These are phyloP conservation scores for Metellina segmentata DNA, from an alignment of 2,888 invertebrate species.

Conservation along the genomic window DNA sequence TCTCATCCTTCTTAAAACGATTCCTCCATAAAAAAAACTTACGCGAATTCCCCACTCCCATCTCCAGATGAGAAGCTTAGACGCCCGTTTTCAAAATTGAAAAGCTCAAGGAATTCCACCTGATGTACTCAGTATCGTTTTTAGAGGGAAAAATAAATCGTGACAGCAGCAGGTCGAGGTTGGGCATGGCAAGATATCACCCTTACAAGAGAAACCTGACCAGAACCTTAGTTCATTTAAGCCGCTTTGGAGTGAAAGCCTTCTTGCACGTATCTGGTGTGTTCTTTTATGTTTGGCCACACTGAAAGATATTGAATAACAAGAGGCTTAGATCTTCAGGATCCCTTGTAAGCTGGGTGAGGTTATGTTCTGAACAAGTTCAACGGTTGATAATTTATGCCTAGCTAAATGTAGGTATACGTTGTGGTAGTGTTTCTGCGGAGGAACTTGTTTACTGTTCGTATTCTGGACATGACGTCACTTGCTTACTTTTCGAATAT, in stretches of 20 bases:
- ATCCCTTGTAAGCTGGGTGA: too few relatives aligned
- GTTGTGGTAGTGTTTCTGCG: too few relatives aligned
- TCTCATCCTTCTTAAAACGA: background rate
- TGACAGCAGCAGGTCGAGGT: background rate
- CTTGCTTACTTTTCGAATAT: too few relatives aligned
- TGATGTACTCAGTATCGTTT: background rate
- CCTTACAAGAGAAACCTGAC: background rate
- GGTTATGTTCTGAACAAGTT: too few relatives aligned
- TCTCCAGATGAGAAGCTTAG: background rate
- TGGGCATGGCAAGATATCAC: background rate
- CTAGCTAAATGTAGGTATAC: too few relatives aligned
- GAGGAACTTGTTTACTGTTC: too few relatives aligned
- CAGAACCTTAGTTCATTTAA: background rate
- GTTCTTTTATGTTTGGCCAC: background rate
- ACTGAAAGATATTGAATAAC: background rate
- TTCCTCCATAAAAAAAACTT: background rate
- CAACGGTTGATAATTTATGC: too few relatives aligned
- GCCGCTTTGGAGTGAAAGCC: background rate
- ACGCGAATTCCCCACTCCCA: background rate
- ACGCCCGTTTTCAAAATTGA: background rate
- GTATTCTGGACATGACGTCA: too few relatives aligned
- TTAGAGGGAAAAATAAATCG: background rate
- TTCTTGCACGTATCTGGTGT: background rate
- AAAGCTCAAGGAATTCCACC: background rate
- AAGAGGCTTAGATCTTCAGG: background rate